Conservation (phyloP, 2,113 vertebrate species). For the Apodemus speciosus region DNA sequence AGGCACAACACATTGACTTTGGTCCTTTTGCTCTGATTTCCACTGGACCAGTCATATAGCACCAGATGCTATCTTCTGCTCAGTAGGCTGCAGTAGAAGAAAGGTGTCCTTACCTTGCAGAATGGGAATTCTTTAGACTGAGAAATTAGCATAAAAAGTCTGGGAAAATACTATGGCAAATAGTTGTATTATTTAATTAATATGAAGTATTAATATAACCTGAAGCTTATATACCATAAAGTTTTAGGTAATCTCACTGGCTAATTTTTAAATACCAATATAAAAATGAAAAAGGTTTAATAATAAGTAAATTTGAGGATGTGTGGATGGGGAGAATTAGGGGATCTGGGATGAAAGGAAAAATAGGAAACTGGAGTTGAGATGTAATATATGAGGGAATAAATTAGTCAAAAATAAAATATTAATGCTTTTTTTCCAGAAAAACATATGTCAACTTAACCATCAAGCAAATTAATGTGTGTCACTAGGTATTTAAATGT, state of each 20-base stretch:
- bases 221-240: not conserved
- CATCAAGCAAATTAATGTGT: not conserved
- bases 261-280: not conserved
- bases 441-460: not conserved
- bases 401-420: not conserved
- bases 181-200: not conserved
- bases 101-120: not conserved
- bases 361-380: not conserved
- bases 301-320: not conserved
- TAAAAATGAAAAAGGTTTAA: not conserved
- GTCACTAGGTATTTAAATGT: not conserved
- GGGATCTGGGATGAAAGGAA: not conserved
- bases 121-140: not conserved
- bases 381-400: not conserved
- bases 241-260: not conserved
- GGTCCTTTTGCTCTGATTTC: not conserved
- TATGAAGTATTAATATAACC: not conserved
- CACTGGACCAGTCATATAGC: not conserved
- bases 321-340: not conserved
- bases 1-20: not conserved
- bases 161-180: accelerated
- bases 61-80: not conserved
- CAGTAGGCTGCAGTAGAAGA: not conserved
- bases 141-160: not conserved
- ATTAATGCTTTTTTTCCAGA: not conserved